Conservation (phyloP, 2,888 invertebrate species). For the Formica aserva region DNA sequence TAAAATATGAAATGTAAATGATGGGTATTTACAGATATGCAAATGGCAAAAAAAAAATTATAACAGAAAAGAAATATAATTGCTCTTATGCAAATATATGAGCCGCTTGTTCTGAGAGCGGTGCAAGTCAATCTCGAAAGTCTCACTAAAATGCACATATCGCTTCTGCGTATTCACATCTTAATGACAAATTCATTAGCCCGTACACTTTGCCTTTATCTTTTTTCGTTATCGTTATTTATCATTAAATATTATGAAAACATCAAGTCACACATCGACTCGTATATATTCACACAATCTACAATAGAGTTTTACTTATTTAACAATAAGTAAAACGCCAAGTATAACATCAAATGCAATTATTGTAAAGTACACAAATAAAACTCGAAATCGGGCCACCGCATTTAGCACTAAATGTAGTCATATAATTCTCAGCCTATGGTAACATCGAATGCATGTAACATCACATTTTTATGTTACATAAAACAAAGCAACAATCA, state of each 20-base stretch:
- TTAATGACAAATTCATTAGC: not conserved
- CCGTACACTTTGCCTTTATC: not conserved
- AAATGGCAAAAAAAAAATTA: constrained; percentile 83
- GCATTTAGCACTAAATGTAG: not conserved
- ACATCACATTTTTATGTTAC: constrained; percentile 25
- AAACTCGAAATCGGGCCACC: not conserved
- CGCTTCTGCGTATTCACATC: not conserved
- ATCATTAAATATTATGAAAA: not conserved
- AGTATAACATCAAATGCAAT: not conserved
- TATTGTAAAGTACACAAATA: not conserved
- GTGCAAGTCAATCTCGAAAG: not conserved
- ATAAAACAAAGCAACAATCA: not conserved
- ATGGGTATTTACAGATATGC: constrained; percentile 85
- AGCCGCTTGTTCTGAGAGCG: constrained; percentile 69
- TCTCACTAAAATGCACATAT: not conserved
- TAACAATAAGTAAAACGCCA: not conserved
- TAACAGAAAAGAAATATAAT: constrained; percentile 81
- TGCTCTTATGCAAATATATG: constrained; percentile 72
- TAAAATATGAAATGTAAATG: constrained; percentile 85
- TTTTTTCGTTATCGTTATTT: not conserved
- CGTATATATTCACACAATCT: not conserved
- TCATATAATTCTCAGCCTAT: not conserved
- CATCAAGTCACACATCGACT: not conserved
- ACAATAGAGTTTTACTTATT: not conserved
- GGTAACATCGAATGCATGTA: not conserved